These are phyloP conservation scores for Fregata magnificens DNA, from an alignment of 2,113 vertebrate species.

Conservation along the genomic window DNA sequence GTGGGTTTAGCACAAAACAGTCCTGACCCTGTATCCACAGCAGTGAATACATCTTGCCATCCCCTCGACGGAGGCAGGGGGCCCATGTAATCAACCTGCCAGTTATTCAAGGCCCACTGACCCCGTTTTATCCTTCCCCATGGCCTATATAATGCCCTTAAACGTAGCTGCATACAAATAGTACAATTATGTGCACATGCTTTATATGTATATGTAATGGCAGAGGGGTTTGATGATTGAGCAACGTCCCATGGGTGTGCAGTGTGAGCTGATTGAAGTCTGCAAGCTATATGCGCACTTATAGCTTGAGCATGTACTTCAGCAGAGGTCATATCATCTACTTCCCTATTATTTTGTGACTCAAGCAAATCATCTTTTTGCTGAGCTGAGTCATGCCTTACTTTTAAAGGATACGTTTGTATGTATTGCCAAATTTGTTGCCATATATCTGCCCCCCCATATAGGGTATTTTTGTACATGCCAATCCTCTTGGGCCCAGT, in stretches of 20 bases:
- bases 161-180: background rate
- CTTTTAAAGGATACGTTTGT: background rate
- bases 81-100: background rate
- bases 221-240: no score
- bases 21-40: no score
- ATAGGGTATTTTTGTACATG: background rate
- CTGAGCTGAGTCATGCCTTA: background rate
- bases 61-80: background rate
- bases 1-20: no score
- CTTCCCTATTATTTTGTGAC: background rate
- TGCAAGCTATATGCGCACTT: background rate
- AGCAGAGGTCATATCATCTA: background rate
- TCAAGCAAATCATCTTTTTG: background rate
- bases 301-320: background rate
- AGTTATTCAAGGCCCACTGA: background rate
- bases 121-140: background rate
- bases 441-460: background rate
- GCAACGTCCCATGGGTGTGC: background rate
- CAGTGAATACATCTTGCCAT: no score
- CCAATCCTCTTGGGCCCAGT: background rate
- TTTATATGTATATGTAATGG: background rate
- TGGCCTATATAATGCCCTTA: background rate
- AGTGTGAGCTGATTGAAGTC: background rate
- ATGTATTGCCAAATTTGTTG: background rate
- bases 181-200: no score